Evolutionary conservation across 23 tunicate species (phyloP), one percentile per base, ranked within the genome.

Genomic region (Ciona savignyi): DNA sequence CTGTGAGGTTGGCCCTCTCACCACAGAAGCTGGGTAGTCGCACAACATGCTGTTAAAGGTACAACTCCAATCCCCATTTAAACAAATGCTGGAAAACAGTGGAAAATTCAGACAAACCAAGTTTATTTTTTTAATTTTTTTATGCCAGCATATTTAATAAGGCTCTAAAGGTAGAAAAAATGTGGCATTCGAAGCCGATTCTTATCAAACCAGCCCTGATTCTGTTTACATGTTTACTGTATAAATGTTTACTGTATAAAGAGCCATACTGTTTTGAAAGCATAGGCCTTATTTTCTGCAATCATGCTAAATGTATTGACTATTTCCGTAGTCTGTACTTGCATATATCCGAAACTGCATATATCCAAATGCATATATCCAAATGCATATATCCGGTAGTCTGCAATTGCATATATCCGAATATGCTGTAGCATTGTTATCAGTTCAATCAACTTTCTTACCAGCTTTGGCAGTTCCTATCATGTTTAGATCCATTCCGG

Each of bases 381-480:
- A 49, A 20, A 20, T 49, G 61, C 20, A 49, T 11, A 49, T 11
- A 11, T 49, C 20, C 61, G 15, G 15, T 20, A 49, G 20, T 11
- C 15, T 11, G 20, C 20, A 49, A 11, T 49, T 49, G 15, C 61
- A 20, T 49, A 15, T 11, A 49, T 11, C 15, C 15, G 20, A 11
- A 49, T 49, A 11, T 49, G 15, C 61, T 15, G 20, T 11, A 49
- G 15, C 61, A 49, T 49, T 20, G 20, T 20, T 49, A 15, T 49
- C 15, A 49, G 20, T n/a, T 30, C 23, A 65, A 22, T 27, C 21
- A 68, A 26, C 11, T 6, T 11, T 33, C 81, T 73, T 60, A 90
- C 97, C 97, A 90, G 60, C 75, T 71, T 48, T 76, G 83, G 73
- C 97, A 90, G 75, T 90, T 90, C 65, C 79, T 74, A 70, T 84